Evolutionary conservation across 2,888 invertebrate genomes (phyloP).

Genomic region (Lamellibrachia satsuma): DNA sequence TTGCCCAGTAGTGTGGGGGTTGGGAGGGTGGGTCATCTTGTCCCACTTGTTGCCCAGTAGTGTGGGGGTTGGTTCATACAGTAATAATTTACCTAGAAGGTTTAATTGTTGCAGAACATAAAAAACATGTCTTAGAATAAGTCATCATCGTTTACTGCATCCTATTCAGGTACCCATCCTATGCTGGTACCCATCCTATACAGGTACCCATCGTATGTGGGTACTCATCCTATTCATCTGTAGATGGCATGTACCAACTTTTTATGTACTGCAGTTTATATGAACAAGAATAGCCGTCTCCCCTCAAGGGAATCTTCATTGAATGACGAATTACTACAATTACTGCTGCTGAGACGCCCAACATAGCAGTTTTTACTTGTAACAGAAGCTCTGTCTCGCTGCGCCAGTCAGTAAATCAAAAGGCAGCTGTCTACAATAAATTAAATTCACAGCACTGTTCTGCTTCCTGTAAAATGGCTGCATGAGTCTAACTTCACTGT

Average conservation of each 20-base stretch:
- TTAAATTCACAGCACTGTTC: neutral
- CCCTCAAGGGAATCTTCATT: neutral
- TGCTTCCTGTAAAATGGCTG: neutral
- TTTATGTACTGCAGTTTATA: neutral
- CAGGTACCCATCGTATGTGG: too few relatives aligned
- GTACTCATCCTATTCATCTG: neutral
- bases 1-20: too few relatives aligned
- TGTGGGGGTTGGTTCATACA: too few relatives aligned
- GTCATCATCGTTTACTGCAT: too few relatives aligned
- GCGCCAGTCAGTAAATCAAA: neutral
- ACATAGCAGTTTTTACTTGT: neutral
- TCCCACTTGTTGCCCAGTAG: too few relatives aligned
- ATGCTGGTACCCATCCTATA: too few relatives aligned
- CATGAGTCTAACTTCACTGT: neutral
- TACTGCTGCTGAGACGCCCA: neutral
- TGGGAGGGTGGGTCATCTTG: too few relatives aligned
- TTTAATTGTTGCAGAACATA: too few relatives aligned
- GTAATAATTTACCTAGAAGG: too few relatives aligned
- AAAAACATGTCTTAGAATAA: too few relatives aligned
- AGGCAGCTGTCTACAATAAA: constrained; percentile 10
- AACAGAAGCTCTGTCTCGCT: neutral
- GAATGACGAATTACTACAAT: neutral
- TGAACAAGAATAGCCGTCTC: neutral
- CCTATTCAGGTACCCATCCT: too few relatives aligned
- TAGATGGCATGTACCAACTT: neutral